phyloP scores from a whole-genome alignment of 2,797 vertebrate genomes.

The Cuculus canorus region DNA sequence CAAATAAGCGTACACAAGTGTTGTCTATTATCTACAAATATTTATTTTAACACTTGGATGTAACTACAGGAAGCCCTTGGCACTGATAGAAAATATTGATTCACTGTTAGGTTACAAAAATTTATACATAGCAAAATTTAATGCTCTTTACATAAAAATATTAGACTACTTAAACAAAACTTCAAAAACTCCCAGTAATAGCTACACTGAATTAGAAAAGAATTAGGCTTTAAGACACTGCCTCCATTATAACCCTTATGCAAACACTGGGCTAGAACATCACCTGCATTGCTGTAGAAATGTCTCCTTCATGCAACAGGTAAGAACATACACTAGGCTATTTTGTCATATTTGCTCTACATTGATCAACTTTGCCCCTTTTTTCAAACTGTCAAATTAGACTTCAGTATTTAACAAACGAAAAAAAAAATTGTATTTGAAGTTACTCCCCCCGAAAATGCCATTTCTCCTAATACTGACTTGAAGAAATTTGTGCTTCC shows the following conservation, averaged over 20 bases:
- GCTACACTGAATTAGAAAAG: slow-evolving; percentile 85
- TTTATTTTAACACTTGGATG: slow-evolving; percentile 87
- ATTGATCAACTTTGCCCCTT: slow-evolving; percentile 75
- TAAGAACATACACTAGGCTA: slow-evolving; percentile 89
- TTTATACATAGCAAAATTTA: slow-evolving; percentile 88
- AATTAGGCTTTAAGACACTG: slow-evolving; percentile 86
- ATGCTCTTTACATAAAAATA: slow-evolving; percentile 88
- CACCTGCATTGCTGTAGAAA: slow-evolving; percentile 92
- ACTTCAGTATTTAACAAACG: slow-evolving; percentile 68
- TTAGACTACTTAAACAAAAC: slow-evolving; percentile 86
- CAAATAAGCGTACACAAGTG: slow-evolving; percentile 81
- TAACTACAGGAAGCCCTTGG: slow-evolving; percentile 90
- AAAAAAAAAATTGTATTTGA: slow-evolving; percentile 48
- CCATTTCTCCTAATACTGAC: slow-evolving; percentile 70
- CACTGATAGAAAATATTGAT: slow-evolving; percentile 96
- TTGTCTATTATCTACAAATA: slow-evolving; percentile 85
- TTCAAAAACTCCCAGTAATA: slow-evolving; percentile 80
- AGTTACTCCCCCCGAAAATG: slow-evolving; percentile 54
- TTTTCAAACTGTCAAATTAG: slow-evolving; percentile 74
- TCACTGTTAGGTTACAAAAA: slow-evolving; percentile 96
- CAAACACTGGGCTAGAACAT: slow-evolving; percentile 86
- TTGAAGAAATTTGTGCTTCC: slow-evolving; percentile 77
- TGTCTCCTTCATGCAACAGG: slow-evolving; percentile 90
- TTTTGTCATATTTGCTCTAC: slow-evolving; percentile 81
- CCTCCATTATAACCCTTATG: slow-evolving; percentile 82